These are phyloP conservation scores for Leucoptera coffeella DNA, from an alignment of 2,888 invertebrate species.

Conservation along the genomic window DNA sequence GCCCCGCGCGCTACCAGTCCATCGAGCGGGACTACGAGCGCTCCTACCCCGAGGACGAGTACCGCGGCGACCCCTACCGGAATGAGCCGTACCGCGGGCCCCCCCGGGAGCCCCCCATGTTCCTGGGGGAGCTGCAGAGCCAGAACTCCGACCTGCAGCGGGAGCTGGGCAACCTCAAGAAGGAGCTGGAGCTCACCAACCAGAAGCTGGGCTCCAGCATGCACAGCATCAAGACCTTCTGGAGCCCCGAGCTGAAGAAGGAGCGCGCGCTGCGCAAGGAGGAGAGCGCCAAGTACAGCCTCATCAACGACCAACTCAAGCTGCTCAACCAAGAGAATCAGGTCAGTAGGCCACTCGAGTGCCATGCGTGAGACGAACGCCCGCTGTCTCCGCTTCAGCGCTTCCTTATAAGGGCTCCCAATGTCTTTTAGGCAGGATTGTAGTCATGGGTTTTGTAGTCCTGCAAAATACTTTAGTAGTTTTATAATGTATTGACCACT, in stretches of 20 bases:
- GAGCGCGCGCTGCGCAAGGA: conserved; percentile 94
- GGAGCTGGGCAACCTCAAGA: conserved; percentile 82
- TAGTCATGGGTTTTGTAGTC: too few species aligned
- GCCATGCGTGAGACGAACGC: too few species aligned
- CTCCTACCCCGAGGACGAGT: conserved; percentile 81
- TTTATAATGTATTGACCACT: too few species aligned
- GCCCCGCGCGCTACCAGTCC: conserved; percentile 70
- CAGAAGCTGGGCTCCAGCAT: conserved; percentile 97
- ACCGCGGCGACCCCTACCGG: conserved; percentile 59
- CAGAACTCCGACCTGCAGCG: conserved; percentile 93
- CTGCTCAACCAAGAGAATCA: conserved; percentile 94
- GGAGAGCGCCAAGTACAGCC: conserved; percentile 94
- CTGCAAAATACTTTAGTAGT: too few species aligned
- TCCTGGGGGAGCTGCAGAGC: conserved; percentile 82
- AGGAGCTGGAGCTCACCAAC: conserved; percentile 91
- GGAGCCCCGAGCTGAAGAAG: conserved; percentile 99
- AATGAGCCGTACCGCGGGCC: conserved; percentile 58
- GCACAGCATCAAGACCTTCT: conserved; percentile 99
- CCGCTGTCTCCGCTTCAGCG: too few species aligned
- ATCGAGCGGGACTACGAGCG: conserved; percentile 76
- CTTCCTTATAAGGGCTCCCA: too few species aligned
- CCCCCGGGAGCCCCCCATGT: conserved; percentile 55
- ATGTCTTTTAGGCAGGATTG: too few species aligned
- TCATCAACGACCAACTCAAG: conserved; percentile 94
- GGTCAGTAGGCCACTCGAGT: too few species aligned